Conservation (phyloP, 2,113 vertebrate species). For the Calyptommatus sinebrachiatus region DNA sequence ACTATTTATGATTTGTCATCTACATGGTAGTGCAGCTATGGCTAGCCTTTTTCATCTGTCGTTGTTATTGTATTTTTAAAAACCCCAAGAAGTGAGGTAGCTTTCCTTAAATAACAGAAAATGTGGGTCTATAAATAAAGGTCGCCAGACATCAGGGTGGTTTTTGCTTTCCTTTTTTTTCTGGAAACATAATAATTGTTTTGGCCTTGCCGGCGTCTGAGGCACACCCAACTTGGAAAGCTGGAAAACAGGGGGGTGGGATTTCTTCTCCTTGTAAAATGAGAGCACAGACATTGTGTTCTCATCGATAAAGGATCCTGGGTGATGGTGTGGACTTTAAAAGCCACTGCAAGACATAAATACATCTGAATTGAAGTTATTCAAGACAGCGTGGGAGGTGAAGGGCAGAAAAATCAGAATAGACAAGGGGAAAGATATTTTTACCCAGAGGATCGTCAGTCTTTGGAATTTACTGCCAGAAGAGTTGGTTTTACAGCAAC, state of each 20-base stretch:
- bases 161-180: slow-evolving; percentile 23
- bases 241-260: slow-evolving; percentile 66
- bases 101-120: slow-evolving; percentile 70
- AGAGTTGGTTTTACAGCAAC: too few relatives aligned
- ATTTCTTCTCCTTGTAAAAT: slow-evolving; percentile 61
- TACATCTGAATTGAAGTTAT: not conserved
- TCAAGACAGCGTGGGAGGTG: not conserved
- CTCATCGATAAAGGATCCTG: slow-evolving; percentile 37
- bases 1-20: too few relatives aligned
- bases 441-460: too few relatives aligned
- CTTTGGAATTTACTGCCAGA: too few relatives aligned
- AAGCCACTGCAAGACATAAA: slow-evolving; percentile 9
- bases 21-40: too few relatives aligned
- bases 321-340: slow-evolving; percentile 28
- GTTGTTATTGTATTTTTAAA: slow-evolving; percentile 21
- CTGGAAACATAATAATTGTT: slow-evolving; percentile 68
- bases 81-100: slow-evolving; percentile 42
- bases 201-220: slow-evolving; percentile 66
- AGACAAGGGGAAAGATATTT: too few relatives aligned
- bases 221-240: slow-evolving; percentile 67
- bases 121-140: slow-evolving; percentile 67
- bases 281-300: slow-evolving; percentile 41
- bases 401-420: too few relatives aligned
- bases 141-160: slow-evolving; percentile 63
- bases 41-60: not conserved